Evolutionary conservation across 2,888 invertebrate species (phyloP).

Genomic region (Noctua janthe): DNA sequence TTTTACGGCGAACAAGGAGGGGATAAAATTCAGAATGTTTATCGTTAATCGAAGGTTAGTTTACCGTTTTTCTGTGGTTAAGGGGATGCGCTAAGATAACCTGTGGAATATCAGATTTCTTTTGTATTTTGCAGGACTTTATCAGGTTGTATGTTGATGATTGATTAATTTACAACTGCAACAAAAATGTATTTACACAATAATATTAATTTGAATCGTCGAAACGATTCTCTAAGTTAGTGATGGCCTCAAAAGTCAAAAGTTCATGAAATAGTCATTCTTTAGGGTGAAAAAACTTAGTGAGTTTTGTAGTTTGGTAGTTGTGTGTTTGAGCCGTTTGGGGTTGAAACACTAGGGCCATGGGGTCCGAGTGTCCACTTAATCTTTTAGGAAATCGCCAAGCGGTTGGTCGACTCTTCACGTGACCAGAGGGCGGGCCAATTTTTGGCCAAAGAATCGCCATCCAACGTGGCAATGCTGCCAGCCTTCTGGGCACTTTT

Average conservation of each 20-base stretch:
- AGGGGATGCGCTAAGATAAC: background rate
- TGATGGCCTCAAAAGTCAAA: background rate
- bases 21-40: constrained; percentile 40
- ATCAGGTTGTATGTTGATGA: background rate
- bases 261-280: background rate
- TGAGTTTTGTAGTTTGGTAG: background rate
- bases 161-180: background rate
- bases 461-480: no score
- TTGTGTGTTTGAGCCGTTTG: no score
- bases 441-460: no score
- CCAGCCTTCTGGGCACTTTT: no score
- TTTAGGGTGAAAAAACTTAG: background rate
- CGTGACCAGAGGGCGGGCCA: no score
- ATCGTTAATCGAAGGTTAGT: constrained; percentile 44
- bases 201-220: background rate
- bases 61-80: constrained; percentile 17
- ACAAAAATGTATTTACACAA: background rate
- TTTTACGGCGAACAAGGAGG: constrained; percentile 19
- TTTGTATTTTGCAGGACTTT: no score
- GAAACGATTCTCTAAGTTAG: background rate
- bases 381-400: no score
- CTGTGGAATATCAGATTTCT: no score
- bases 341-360: no score
- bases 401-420: no score
- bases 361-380: no score